A percentile compares a stretch with the other conserved stretches of the same genome.
phyloP scores from a whole-genome alignment of 2,888 invertebrate species.

The Tribolium freemani region DNA sequence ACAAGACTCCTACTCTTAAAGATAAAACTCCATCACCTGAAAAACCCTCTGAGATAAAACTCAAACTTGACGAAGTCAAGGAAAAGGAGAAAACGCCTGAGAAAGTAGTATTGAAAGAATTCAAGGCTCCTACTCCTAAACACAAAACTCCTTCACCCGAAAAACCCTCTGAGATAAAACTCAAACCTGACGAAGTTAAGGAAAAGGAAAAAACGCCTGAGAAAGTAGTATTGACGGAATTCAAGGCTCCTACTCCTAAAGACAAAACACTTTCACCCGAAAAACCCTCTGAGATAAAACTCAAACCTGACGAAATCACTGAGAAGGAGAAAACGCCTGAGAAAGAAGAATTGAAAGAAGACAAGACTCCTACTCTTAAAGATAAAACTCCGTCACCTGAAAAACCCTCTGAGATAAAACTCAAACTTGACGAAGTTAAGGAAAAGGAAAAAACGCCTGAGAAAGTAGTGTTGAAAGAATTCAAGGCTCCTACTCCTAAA shows the following conservation, averaged over 20 bases:
- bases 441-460: slow-evolving; percentile 4
- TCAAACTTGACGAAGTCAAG: background rate
- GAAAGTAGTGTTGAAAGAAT: background rate
- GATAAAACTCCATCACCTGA: background rate
- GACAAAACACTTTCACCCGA: slow-evolving; percentile 3
- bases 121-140: background rate
- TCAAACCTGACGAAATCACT: background rate
- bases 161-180: slow-evolving; percentile 20
- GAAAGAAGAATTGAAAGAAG: slow-evolving; percentile 3
- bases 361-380: background rate
- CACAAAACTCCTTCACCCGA: slow-evolving; percentile 6
- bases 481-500: slow-evolving; percentile 4
- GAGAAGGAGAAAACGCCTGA: background rate
- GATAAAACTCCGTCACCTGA: background rate
- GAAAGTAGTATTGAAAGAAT: background rate
- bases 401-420: background rate
- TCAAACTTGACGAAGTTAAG: background rate
- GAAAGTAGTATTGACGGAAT: background rate
- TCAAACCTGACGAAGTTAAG: background rate
- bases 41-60: background rate
- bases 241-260: background rate
- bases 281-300: background rate
- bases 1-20: background rate
- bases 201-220: background rate
- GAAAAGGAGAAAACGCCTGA: background rate